These are phyloP conservation scores for Jaculus jaculus DNA, from an alignment of 2,113 vertebrate genomes.

Conservation along the genomic window DNA sequence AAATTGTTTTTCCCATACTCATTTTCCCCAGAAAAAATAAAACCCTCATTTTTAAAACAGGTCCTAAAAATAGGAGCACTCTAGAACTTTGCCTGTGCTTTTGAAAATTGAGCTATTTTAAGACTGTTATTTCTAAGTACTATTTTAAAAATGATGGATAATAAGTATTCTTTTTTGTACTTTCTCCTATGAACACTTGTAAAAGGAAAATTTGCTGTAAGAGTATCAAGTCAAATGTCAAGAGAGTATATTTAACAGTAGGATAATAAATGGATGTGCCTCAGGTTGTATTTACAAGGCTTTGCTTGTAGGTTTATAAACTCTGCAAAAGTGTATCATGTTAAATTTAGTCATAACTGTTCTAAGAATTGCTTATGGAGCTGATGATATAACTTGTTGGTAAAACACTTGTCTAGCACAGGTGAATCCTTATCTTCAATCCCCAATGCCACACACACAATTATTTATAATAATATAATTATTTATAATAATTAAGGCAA, in stretches of 20 bases:
- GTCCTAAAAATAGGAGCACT: neutral
- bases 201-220: slow-evolving; percentile 50
- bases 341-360: slow-evolving; percentile 42
- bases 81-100: slow-evolving; percentile 12
- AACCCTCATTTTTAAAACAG: neutral
- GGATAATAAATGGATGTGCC: slow-evolving; percentile 31
- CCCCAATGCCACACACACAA: too few species aligned
- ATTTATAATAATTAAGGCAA: neutral
- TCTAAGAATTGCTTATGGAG: slow-evolving; percentile 45
- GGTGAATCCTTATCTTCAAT: neutral
- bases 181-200: slow-evolving; percentile 46
- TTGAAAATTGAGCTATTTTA: slow-evolving; percentile 38
- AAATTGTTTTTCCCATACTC: neutral
- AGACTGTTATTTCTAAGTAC: slow-evolving; percentile 13
- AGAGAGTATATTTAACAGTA: slow-evolving; percentile 28
- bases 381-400: neutral
- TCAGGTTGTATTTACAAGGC: neutral
- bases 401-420: neutral
- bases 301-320: too few species aligned
- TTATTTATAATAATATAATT: too few species aligned
- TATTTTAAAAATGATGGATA: neutral
- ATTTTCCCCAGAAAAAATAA: neutral
- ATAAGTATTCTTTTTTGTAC: neutral
- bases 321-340: slow-evolving; percentile 19
- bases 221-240: slow-evolving; percentile 21